Evolutionary conservation across 2,888 invertebrate genomes (phyloP).

Genomic region (Rhopalosiphum nymphaeae): DNA sequence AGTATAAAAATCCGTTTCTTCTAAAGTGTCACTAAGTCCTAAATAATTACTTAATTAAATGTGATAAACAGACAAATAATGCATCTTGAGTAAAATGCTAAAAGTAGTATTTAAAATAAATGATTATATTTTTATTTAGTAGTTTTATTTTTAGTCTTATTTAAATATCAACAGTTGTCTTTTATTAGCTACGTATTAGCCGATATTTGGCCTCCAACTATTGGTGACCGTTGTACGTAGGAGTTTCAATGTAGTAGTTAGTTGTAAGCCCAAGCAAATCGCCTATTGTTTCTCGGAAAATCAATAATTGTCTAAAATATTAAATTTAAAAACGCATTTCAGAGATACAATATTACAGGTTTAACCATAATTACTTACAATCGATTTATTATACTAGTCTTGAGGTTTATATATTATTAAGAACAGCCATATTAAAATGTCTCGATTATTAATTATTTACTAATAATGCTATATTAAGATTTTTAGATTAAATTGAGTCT

Average conservation of each 20-base stretch:
- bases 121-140: not conserved
- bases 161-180: not conserved
- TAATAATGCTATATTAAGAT: not conserved
- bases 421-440: not conserved
- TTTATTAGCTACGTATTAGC: not conserved
- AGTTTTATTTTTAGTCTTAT: not conserved
- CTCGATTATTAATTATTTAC: not conserved
- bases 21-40: not conserved
- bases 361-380: not conserved
- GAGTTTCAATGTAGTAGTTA: not conserved
- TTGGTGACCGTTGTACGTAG: not conserved
- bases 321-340: not conserved
- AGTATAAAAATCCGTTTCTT: not conserved
- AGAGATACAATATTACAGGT: not conserved
- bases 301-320: conserved; percentile 2
- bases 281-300: not conserved
- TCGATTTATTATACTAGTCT: not conserved
- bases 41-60: not conserved
- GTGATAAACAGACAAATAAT: not conserved
- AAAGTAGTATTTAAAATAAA: not conserved
- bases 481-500: not conserved
- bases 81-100: not conserved
- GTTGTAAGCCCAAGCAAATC: not conserved
- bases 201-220: not conserved
- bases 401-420: not conserved